Conservation (phyloP, 1,140 invertebrate species). For the Danaus plexippus region DNA sequence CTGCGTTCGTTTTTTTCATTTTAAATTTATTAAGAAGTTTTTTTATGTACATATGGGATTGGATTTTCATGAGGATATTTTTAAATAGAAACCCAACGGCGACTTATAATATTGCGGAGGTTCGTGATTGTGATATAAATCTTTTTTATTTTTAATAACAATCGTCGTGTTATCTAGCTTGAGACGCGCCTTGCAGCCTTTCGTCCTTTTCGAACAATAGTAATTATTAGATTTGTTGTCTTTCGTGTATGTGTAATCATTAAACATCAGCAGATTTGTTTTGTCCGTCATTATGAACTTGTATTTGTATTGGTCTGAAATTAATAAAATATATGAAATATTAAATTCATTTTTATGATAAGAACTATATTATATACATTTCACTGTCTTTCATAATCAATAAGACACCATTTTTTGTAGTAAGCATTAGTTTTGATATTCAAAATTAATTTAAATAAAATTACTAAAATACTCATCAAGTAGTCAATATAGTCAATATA, state of each 20-base stretch:
- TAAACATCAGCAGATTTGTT: slow-evolving; percentile 24
- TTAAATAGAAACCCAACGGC: slow-evolving; percentile 19
- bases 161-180: slow-evolving; percentile 28
- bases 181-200: slow-evolving; percentile 28
- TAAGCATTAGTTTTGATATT: too few species aligned
- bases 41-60: too few species aligned
- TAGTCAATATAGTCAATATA: too few species aligned
- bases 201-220: slow-evolving; percentile 36
- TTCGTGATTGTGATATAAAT: slow-evolving; percentile 21
- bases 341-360: too few species aligned
- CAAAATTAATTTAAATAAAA: too few species aligned
- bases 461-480: too few species aligned
- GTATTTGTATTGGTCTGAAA: slow-evolving; percentile 14
- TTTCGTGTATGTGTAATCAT: slow-evolving; percentile 26
- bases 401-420: too few species aligned
- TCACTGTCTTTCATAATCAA: too few species aligned
- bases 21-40: too few species aligned
- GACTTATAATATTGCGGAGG: slow-evolving; percentile 26
- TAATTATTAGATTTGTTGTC: slow-evolving; percentile 20
- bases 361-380: too few species aligned
- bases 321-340: background rate
- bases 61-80: slow-evolving; percentile 1
- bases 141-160: slow-evolving; percentile 1
- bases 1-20: too few species aligned
- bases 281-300: slow-evolving; percentile 22